Conservation (phyloP, 2,113 vertebrate species). For the Gymnorhina tibicen region DNA sequence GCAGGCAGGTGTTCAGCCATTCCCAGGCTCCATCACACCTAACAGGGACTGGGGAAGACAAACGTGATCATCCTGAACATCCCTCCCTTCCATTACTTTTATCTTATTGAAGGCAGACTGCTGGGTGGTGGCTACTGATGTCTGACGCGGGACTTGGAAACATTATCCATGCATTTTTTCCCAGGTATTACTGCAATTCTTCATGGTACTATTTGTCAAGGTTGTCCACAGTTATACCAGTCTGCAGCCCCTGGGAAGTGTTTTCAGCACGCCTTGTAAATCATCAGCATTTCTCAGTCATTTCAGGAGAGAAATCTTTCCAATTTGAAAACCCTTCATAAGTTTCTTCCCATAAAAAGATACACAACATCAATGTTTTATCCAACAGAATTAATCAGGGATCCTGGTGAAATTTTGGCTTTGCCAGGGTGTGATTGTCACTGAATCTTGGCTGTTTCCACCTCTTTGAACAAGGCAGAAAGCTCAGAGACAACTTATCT, state of each 20-base stretch:
- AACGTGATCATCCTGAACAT: no score
- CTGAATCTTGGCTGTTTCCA: not conserved
- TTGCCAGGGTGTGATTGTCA: not conserved
- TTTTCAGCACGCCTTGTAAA: not conserved
- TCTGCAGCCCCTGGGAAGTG: not conserved
- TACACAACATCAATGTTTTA: not conserved
- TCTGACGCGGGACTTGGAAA: not conserved
- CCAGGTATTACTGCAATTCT: not conserved
- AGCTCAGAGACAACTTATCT: not conserved
- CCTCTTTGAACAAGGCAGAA: not conserved
- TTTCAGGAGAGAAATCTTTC: not conserved
- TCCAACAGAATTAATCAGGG: not conserved
- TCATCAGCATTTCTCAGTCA: not conserved
- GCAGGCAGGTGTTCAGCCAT: not conserved
- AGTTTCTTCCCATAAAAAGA: not conserved
- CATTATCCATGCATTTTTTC: not conserved
- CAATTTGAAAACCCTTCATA: not conserved
- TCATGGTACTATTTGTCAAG: not conserved
- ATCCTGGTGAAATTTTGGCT: not conserved
- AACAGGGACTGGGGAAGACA: not conserved
- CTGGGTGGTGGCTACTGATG: not conserved
- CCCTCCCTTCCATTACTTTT: not conserved
- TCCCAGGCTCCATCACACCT: not conserved
- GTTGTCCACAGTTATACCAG: not conserved
- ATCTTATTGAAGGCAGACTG: not conserved